Percentiles rank a stretch among this genome's conserved stretches.
phyloP scores from a whole-genome alignment of 2,888 invertebrate genomes.

The Nomada lathburiana region DNA sequence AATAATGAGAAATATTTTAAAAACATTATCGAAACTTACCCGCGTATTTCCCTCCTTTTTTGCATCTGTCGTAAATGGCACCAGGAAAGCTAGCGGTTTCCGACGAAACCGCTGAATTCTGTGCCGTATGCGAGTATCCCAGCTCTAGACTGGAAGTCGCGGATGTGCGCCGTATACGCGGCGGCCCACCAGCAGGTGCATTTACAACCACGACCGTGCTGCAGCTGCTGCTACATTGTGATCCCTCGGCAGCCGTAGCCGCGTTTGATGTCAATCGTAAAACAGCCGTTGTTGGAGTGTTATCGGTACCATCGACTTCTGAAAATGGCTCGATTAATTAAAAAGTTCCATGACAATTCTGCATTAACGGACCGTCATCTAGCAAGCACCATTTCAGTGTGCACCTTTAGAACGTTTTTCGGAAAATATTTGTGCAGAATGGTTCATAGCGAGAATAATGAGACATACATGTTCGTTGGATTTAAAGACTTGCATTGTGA shows the following conservation, averaged over 20 bases:
- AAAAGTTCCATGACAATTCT: neutral
- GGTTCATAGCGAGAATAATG: no score
- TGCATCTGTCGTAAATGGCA: slow-evolving; percentile 82
- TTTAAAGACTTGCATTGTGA: no score
- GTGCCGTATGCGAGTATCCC: slow-evolving; percentile 94
- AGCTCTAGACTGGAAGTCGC: slow-evolving; percentile 93
- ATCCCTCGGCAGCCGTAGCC: slow-evolving; percentile 85
- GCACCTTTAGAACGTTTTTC: no score
- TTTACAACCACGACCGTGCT: slow-evolving; percentile 93
- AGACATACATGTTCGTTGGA: no score
- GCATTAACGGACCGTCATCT: neutral
- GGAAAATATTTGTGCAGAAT: no score
- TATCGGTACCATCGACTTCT: slow-evolving; percentile 79
- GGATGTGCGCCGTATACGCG: slow-evolving; percentile 87
- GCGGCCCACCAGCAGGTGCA: slow-evolving; percentile 84
- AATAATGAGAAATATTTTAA: no score
- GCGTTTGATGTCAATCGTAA: slow-evolving; percentile 63
- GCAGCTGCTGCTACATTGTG: slow-evolving; percentile 94
- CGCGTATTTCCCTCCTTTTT: slow-evolving; percentile 78
- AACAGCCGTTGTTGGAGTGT: slow-evolving; percentile 59
- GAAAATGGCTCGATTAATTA: slow-evolving; percentile 46
- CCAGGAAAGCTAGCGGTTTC: slow-evolving; percentile 88
- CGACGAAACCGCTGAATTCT: slow-evolving; percentile 90
- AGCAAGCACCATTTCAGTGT: no score
- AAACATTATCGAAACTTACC: slow-evolving; percentile 62